Evolutionary conservation across 2,888 invertebrate genomes (phyloP), one percentile per base, ranked within the genome.

Genomic region (Callosobruchus maculatus): DNA sequence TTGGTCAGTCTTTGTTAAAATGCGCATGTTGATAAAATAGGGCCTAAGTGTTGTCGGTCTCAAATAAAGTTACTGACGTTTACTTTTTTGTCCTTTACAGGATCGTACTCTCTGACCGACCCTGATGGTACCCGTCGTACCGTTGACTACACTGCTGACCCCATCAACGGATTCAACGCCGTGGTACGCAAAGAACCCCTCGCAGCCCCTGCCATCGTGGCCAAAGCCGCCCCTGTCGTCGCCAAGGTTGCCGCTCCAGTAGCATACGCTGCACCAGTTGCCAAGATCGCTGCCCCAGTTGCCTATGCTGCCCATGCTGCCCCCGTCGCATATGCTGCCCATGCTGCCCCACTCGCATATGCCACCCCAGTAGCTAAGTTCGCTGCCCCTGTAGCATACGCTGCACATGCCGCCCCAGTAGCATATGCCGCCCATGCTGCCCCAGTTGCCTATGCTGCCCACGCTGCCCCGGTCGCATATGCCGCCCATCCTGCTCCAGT

Each of bases 81-180:
- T 4, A 4, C 26, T 4, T 26, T 26, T 26, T 26, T 5, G 7
- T 74, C n/a, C n/a, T 71, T 72, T 71, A 0, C 68, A 77, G 75
- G 86, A 85, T 90, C 88, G 79, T 90, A 90, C 86, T 88, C 89
- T 21, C 85, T 90, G 71, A 85, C 88, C 21, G 90, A 90, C 80
- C 90, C 92, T 20, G 92, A 92, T 83, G 92, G 92, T 80, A 90
- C 89, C 76, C 90, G 89, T 82, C 90, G 92, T 79, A 91, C 90
- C 66, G 92, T 92, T 0, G 92, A 92, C 78, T 91, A 91, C 82
- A 85, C 88, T 68, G 89, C 90, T 4, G 89, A 89, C 80, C 87
- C 89, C 77, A 81, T 88, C 72, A 87, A 88, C 75, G 90, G 90
- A 7, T 90, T 90, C 86, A 90, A 90, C 85, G 90, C 90, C 66